Conservation (phyloP, 2,888 invertebrate species). For the Tetragonula carbonaria region DNA sequence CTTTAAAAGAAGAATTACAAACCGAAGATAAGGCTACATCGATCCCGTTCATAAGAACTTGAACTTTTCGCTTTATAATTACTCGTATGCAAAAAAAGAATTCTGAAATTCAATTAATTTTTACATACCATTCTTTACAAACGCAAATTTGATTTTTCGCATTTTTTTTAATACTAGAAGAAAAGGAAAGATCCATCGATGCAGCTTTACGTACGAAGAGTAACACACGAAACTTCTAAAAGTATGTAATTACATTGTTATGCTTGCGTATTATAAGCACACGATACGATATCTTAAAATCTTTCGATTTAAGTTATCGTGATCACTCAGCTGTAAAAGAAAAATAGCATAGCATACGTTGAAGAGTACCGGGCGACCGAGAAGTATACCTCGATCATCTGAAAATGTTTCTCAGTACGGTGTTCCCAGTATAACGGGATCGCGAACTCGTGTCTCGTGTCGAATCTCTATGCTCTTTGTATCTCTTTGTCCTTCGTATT, state of each 20-base stretch:
- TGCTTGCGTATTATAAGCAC: background rate
- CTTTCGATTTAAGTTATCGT: conserved; percentile 21
- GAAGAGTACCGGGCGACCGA: conserved; percentile 57
- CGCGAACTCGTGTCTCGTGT: conserved; percentile 72
- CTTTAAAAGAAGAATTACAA: background rate
- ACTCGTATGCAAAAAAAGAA: background rate
- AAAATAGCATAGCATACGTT: conserved; percentile 56
- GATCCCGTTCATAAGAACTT: background rate
- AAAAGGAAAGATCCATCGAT: background rate
- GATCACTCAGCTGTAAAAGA: conserved; percentile 48
- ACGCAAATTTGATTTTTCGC: background rate
- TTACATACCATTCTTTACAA: background rate
- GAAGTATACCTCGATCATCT: conserved; percentile 63
- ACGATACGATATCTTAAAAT: background rate
- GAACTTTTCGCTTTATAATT: background rate
- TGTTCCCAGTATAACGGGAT: conserved; percentile 73
- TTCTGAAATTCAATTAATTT: background rate
- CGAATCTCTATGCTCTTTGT: conserved; percentile 69
- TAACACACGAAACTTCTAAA: background rate
- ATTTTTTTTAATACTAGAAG: background rate
- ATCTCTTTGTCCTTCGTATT: conserved; percentile 64
- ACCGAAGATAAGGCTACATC: background rate
- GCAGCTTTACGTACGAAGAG: no score
- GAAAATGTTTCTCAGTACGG: conserved; percentile 65
- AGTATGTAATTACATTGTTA: background rate